phyloP scores from a whole-genome alignment of 2,797 vertebrate species.

The Squalus acanthias region DNA sequence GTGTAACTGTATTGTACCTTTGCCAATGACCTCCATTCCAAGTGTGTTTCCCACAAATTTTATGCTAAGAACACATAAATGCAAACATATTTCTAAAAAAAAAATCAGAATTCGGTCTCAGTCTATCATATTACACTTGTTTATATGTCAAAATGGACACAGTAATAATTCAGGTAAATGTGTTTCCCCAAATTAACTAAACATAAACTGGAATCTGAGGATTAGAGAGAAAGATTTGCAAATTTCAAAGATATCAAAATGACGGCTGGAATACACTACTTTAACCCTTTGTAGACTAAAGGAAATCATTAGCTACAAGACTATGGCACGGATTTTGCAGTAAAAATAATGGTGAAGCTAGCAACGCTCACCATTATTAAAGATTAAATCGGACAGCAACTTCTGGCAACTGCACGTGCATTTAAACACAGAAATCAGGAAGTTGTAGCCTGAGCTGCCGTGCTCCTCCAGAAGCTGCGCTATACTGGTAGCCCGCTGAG shows the following conservation, averaged over 20 bases:
- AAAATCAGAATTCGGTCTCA: constrained; percentile 27
- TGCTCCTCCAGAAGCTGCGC: not conserved
- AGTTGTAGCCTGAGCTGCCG: not conserved
- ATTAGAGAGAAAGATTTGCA: not conserved
- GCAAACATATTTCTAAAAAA: constrained; percentile 33
- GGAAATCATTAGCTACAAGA: not conserved
- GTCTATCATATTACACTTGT: not conserved
- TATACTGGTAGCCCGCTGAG: not conserved
- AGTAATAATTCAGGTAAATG: not conserved
- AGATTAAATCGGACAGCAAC: not conserved
- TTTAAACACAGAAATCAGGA: not conserved
- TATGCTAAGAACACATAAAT: constrained; percentile 33
- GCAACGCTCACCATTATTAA: not conserved
- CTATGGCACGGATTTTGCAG: not conserved
- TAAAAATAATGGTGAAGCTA: not conserved
- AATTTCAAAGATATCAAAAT: not conserved
- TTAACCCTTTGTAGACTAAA: not conserved
- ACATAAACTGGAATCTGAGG: not conserved
- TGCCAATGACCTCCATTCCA: constrained; percentile 4
- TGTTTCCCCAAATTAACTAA: not conserved
- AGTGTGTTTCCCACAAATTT: constrained; percentile 33
- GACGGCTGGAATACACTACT: not conserved
- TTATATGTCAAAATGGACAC: constrained; percentile 17
- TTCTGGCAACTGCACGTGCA: not conserved
- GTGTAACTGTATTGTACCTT: constrained; percentile 34